A percentile compares a stretch with the other conserved stretches of the same genome.
phyloP scores from a whole-genome alignment of 2,888 invertebrate species.

The Drosophila algonquin region DNA sequence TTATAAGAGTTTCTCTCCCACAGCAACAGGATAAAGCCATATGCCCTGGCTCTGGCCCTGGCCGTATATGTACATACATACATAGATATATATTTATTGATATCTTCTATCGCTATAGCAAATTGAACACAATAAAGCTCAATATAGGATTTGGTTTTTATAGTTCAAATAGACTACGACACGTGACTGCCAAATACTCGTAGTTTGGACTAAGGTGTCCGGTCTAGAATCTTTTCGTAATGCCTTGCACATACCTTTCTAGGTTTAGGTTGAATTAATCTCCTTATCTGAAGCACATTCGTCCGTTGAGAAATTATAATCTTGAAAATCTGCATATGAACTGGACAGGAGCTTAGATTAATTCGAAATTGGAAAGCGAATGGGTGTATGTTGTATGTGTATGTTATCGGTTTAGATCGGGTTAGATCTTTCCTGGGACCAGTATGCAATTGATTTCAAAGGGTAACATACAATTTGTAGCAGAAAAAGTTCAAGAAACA shows the following conservation, averaged over 20 bases:
- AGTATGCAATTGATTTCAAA: too few relatives aligned
- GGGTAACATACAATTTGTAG: too few relatives aligned
- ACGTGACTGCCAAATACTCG: slow-evolving; percentile 15
- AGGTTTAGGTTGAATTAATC: background rate
- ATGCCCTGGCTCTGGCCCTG: background rate
- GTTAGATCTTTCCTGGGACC: too few relatives aligned
- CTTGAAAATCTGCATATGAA: background rate
- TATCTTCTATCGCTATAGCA: slow-evolving; percentile 51
- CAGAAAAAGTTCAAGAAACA: too few relatives aligned
- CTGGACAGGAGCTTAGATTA: too few relatives aligned
- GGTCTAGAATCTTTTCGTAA: background rate
- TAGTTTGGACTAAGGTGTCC: background rate
- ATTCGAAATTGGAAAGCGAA: too few relatives aligned
- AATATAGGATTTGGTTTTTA: slow-evolving; percentile 49
- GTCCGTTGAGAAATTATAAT: background rate
- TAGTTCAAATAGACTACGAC: slow-evolving; percentile 21
- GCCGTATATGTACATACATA: background rate
- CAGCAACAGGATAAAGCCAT: too few relatives aligned
- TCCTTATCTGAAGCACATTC: too few relatives aligned
- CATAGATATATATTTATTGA: slow-evolving; percentile 3
- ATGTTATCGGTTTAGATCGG: too few relatives aligned
- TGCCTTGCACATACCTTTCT: too few relatives aligned
- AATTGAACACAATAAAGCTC: slow-evolving; percentile 75
- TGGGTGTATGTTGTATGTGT: too few relatives aligned
- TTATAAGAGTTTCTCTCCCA: too few relatives aligned